These are phyloP conservation scores for Crenichthys baileyi DNA, from an alignment of 2,797 vertebrate genomes.

Conservation along the genomic window DNA sequence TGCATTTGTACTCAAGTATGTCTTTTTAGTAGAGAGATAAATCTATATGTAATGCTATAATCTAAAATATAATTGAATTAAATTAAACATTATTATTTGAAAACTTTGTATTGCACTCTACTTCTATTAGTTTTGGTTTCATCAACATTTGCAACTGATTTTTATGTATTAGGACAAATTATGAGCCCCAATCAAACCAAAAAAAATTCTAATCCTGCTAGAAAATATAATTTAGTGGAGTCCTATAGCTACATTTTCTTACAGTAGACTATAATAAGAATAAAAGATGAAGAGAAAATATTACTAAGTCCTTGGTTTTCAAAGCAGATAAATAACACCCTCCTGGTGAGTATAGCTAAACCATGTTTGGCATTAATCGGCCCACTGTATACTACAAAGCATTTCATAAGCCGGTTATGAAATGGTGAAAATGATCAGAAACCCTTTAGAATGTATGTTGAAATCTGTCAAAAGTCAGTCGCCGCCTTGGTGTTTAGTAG, in stretches of 20 bases:
- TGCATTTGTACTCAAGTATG: background rate
- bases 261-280: background rate
- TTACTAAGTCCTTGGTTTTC: background rate
- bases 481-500: background rate
- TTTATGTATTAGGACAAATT: background rate
- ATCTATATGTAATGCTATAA: background rate
- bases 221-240: background rate
- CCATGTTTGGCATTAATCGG: background rate
- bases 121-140: background rate
- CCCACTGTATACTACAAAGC: too few species aligned
- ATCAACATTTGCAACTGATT: background rate
- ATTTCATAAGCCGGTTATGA: background rate
- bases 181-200: background rate
- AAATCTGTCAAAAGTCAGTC: background rate
- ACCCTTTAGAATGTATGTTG: too few species aligned
- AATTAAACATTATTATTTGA: background rate
- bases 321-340: background rate
- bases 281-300: background rate
- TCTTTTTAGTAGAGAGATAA: background rate
- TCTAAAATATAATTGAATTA: background rate
- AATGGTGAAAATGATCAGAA: background rate
- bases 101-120: background rate
- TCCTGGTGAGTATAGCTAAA: background rate
- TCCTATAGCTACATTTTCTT: background rate
- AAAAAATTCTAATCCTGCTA: background rate